A percentile compares a stretch with the other conserved stretches of the same genome.
These are phyloP conservation scores for Oeneis ivallda DNA, from an alignment of 2,888 invertebrate genomes.

Conservation along the genomic window DNA sequence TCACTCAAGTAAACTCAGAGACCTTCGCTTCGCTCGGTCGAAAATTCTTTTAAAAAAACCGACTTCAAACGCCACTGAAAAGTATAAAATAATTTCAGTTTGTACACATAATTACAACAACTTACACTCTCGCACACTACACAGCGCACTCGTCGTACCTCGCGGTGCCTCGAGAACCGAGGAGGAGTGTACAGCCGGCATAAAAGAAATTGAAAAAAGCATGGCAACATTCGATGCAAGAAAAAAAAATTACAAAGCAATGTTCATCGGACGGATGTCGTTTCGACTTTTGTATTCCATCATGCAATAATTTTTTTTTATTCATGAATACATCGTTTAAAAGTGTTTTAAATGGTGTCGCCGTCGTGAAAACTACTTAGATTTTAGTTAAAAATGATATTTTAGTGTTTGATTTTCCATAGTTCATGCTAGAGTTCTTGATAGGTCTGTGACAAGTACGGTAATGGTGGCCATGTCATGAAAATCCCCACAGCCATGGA, in stretches of 20 bases:
- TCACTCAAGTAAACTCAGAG: no score
- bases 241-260: conserved; percentile 60
- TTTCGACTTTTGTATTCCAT: conserved; percentile 81
- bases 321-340: conserved; percentile 77
- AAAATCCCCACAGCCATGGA: conserved; percentile 83
- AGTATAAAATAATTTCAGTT: no score
- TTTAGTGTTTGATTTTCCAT: conserved; percentile 74
- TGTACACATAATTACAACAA: no score
- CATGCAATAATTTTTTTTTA: conserved; percentile 80
- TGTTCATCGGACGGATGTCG: conserved; percentile 77
- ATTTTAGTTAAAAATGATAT: conserved; percentile 75
- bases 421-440: conserved; percentile 72
- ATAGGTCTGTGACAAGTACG: conserved; percentile 79
- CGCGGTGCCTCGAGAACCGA: no score
- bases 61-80: no score
- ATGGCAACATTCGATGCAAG: conserved; percentile 57
- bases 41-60: no score
- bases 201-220: no score
- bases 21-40: no score
- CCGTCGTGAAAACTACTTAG: conserved; percentile 71
- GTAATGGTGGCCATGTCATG: conserved; percentile 84
- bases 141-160: no score
- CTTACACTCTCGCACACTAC: no score
- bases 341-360: conserved; percentile 74
- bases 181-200: no score